phyloP scores from a whole-genome alignment of 2,888 invertebrate species.

The Petrolisthes manimaculis region DNA sequence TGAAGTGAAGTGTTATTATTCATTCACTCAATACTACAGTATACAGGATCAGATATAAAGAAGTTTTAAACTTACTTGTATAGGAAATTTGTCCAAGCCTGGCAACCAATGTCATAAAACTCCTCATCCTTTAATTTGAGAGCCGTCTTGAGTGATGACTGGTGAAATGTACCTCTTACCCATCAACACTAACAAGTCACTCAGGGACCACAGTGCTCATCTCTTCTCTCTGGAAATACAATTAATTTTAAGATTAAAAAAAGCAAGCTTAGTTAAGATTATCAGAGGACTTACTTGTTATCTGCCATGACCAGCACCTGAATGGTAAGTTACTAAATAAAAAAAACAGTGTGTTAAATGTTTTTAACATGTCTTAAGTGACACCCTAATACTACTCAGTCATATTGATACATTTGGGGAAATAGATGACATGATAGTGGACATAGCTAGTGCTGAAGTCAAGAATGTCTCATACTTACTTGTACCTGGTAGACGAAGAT shows the following conservation, averaged over 20 bases:
- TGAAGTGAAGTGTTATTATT: neutral
- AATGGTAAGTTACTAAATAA: no score
- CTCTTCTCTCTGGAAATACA: slow-evolving; percentile 54
- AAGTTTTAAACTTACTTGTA: slow-evolving; percentile 28
- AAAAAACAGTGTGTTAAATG: no score
- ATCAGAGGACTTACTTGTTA: no score
- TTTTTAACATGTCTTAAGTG: no score
- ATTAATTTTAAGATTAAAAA: neutral
- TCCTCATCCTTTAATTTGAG: slow-evolving; percentile 53
- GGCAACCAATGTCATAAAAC: slow-evolving; percentile 48
- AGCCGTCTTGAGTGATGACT: slow-evolving; percentile 63
- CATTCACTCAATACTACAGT: neutral
- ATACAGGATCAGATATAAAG: neutral
- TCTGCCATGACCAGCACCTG: no score
- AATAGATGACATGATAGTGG: no score
- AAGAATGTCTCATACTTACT: slow-evolving; percentile 23
- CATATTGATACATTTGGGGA: no score
- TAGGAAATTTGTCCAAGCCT: slow-evolving; percentile 55
- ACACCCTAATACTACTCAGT: no score
- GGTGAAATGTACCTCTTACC: slow-evolving; percentile 58
- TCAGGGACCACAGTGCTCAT: slow-evolving; percentile 55
- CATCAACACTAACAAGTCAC: slow-evolving; percentile 58
- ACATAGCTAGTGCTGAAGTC: no score
- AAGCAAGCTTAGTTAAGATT: neutral
- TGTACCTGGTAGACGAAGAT: slow-evolving; percentile 60